Evolutionary conservation across 2,113 vertebrate genomes (phyloP).

Genomic region (Castor canadensis): DNA sequence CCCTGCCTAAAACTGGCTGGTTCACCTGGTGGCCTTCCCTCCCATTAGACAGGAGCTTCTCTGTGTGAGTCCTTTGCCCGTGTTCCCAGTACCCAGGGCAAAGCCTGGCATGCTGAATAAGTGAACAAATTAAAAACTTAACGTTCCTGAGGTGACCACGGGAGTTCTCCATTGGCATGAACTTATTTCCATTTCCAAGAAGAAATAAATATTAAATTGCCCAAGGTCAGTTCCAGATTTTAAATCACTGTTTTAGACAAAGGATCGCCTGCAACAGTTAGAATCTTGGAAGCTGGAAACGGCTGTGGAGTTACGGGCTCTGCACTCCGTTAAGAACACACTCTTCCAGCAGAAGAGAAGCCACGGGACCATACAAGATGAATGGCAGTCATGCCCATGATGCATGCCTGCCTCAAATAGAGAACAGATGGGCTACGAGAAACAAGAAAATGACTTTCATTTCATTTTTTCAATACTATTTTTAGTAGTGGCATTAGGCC

Average conservation of each 20-base stretch:
- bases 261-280: not conserved
- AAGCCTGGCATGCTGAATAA: not conserved
- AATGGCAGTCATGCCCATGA: not conserved
- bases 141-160: not conserved
- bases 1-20: not conserved
- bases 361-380: not conserved
- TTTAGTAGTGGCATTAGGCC: conserved; percentile 87
- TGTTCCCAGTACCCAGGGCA: not conserved
- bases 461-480: conserved; percentile 90
- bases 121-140: not conserved
- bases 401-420: conserved; percentile 69
- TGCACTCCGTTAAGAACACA: not conserved
- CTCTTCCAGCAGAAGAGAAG: not conserved
- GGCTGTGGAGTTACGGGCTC: not conserved
- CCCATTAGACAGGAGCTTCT: not conserved
- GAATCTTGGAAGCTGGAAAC: not conserved
- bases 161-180: not conserved
- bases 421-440: conserved; percentile 79
- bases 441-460: conserved; percentile 73
- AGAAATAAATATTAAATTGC: not conserved
- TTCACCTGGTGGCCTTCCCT: not conserved
- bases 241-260: not conserved
- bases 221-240: not conserved
- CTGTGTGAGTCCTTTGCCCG: too few species aligned
- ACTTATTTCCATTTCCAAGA: not conserved